These are phyloP conservation scores for Larimichthys crocea DNA, from an alignment of 2,113 vertebrate species.

Conservation along the genomic window DNA sequence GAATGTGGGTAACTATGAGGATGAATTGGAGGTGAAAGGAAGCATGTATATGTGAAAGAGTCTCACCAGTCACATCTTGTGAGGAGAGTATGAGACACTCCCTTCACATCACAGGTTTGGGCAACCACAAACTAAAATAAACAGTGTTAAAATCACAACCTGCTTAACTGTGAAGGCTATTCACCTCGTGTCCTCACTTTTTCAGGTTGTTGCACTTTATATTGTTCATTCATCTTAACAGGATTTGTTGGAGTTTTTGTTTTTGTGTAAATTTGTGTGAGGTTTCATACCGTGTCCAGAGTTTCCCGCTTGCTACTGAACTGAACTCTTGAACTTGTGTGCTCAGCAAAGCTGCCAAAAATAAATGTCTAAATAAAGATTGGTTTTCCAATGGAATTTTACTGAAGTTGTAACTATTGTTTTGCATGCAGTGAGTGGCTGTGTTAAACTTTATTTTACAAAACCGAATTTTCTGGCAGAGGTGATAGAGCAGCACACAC, in stretches of 20 bases:
- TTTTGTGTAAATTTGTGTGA: background rate
- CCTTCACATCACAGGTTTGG: conserved; percentile 3
- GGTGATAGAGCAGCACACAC: background rate
- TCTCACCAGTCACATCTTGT: background rate
- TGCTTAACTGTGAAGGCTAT: background rate
- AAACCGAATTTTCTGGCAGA: too few relatives aligned
- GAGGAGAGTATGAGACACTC: background rate
- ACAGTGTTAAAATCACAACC: background rate
- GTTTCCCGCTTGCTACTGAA: background rate
- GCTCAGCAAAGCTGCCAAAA: background rate
- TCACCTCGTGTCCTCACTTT: background rate
- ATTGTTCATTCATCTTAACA: background rate
- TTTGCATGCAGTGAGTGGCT: background rate
- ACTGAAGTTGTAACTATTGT: background rate
- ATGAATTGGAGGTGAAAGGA: background rate
- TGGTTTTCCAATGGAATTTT: background rate
- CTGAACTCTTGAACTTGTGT: conserved; percentile 29
- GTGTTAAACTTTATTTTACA: background rate
- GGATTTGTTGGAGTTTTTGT: background rate
- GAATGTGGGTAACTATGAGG: background rate
- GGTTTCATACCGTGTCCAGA: background rate
- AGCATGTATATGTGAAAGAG: background rate
- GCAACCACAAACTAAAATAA: conserved; percentile 9
- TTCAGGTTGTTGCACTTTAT: background rate
- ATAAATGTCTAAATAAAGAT: background rate